These are phyloP conservation scores for Halcyon smyrnensis DNA, from an alignment of 2,797 vertebrate genomes.

Conservation along the genomic window DNA sequence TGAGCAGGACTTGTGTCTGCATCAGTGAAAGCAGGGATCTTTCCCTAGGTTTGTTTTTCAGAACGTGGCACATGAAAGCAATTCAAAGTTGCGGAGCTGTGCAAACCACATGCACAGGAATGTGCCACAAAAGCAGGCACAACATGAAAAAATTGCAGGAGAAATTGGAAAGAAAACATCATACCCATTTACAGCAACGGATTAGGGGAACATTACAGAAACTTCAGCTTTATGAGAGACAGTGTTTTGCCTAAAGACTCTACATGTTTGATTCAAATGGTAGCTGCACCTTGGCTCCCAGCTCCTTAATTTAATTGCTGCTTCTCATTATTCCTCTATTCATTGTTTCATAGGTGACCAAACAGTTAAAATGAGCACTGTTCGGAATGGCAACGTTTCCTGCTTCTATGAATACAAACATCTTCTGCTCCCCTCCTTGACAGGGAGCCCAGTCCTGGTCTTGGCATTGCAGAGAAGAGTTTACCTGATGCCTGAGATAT, in stretches of 20 bases:
- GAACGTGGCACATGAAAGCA: not conserved
- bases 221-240: not conserved
- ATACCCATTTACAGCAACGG: not conserved
- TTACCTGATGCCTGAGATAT: not conserved
- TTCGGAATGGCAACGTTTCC: not conserved
- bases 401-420: not conserved
- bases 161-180: not conserved
- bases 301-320: not conserved
- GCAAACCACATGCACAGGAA: not conserved
- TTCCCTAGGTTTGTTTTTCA: not conserved
- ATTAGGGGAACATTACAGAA: not conserved
- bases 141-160: not conserved
- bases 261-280: not conserved
- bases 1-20: not conserved
- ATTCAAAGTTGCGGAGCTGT: not conserved
- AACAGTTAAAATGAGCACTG: not conserved
- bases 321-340: not conserved
- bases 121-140: not conserved
- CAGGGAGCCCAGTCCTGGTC: not conserved
- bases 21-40: not conserved
- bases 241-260: not conserved
- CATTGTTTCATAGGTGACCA: fast-evolving
- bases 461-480: not conserved
- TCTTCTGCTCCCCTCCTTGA: not conserved
- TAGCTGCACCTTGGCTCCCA: not conserved